These are phyloP conservation scores for Lepus americanus DNA, from an alignment of 2,113 vertebrate species.

Conservation along the genomic window DNA sequence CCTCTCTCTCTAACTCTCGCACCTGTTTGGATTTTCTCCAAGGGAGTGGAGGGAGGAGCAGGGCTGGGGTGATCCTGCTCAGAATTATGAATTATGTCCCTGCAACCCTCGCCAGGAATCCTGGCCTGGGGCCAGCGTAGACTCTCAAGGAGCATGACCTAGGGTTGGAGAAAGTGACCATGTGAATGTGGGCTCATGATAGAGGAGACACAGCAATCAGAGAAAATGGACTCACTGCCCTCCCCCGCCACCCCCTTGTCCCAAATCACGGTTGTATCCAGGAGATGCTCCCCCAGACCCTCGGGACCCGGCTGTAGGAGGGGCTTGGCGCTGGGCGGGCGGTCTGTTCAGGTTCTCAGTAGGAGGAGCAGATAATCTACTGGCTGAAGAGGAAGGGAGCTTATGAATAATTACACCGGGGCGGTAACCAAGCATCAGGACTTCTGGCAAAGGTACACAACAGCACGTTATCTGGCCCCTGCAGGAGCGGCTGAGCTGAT, in stretches of 20 bases:
- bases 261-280: background rate
- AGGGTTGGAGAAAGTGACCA: background rate
- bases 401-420: background rate
- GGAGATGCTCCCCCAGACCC: background rate
- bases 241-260: no score
- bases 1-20: background rate
- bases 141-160: background rate
- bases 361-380: background rate
- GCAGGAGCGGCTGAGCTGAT: background rate
- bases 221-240: background rate
- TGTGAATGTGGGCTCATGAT: background rate
- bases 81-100: background rate
- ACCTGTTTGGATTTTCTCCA: fast-evolving
- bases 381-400: background rate
- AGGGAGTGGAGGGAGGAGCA: background rate
- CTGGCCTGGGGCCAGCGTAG: background rate
- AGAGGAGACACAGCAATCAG: background rate
- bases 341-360: background rate
- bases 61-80: fast-evolving
- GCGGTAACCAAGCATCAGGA: no score
- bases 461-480: background rate
- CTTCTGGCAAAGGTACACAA: background rate
- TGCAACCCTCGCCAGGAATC: background rate
- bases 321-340: background rate
- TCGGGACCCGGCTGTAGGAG: background rate